A percentile compares a stretch with the other conserved stretches of the same genome.
Evolutionary conservation across 2,113 vertebrate species (phyloP).

Genomic region (Stigmatopora nigra): DNA sequence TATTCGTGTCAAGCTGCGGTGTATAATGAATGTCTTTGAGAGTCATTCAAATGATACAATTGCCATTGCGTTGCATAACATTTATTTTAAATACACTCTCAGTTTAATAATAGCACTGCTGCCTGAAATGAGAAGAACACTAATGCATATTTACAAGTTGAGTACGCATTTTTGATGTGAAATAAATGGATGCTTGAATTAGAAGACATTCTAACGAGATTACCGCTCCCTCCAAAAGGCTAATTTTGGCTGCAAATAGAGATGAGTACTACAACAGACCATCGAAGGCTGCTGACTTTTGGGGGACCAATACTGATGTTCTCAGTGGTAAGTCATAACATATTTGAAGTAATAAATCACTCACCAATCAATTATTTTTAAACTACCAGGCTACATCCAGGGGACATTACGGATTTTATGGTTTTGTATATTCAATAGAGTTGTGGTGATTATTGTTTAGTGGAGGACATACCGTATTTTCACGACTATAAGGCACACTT

Average conservation of each 20-base stretch:
- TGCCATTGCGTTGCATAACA: not conserved
- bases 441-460: no score
- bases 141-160: not conserved
- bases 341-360: not conserved
- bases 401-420: not conserved
- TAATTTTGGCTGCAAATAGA: constrained; percentile 95
- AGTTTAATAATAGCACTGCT: not conserved
- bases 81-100: not conserved
- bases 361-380: not conserved
- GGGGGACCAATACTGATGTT: constrained; percentile 82
- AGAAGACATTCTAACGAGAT: not conserved
- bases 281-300: constrained; percentile 84
- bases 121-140: no score
- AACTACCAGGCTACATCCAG: not conserved
- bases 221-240: constrained; percentile 64
- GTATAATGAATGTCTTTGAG: not conserved
- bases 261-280: constrained; percentile 90
- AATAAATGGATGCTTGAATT: not conserved
- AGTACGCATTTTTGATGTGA: not conserved
- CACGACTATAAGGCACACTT: no score
- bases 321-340: constrained; percentile 87
- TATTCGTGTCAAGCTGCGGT: not conserved
- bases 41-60: not conserved
- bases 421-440: not conserved
- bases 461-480: not conserved